These are phyloP conservation scores for Drepana falcataria DNA, from an alignment of 2,888 invertebrate genomes.

Conservation along the genomic window DNA sequence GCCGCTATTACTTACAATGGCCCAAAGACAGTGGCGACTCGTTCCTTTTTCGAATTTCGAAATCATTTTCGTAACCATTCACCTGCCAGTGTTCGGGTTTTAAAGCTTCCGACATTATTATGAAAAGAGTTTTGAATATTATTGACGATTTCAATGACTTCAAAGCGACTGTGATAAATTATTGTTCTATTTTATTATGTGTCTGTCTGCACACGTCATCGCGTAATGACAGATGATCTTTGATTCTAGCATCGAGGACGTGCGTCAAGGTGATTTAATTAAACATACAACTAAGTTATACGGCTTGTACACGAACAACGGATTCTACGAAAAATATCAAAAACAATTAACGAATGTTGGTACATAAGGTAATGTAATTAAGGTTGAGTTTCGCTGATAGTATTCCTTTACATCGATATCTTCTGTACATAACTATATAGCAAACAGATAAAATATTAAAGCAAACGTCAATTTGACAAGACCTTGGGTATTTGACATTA, in stretches of 20 bases:
- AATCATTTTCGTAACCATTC: not conserved
- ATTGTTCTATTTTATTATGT: constrained; percentile 1
- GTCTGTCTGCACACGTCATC: constrained; percentile 22
- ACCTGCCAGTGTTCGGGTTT: not conserved
- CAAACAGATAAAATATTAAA: constrained; percentile 32
- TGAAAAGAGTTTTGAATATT: not conserved
- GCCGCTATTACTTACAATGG: constrained; percentile 6
- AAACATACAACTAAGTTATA: not conserved
- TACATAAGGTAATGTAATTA: constrained; percentile 7
- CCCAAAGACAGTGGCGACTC: constrained; percentile 9
- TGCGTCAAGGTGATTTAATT: constrained; percentile 12
- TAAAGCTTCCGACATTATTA: not conserved
- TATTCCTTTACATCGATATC: constrained; percentile 53
- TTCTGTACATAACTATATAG: constrained; percentile 21
- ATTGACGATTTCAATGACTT: not conserved
- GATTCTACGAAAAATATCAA: not conserved
- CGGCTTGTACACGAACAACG: not conserved
- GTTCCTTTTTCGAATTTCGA: not conserved
- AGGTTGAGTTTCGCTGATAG: constrained; percentile 20
- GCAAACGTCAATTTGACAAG: constrained; percentile 42
- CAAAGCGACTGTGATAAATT: constrained; percentile 2
- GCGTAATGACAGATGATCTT: constrained; percentile 26
- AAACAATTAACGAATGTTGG: not conserved
- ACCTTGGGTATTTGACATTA: constrained; percentile 39
- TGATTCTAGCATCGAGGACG: constrained; percentile 21